A percentile compares a stretch with the other conserved stretches of the same genome.
phyloP scores from a whole-genome alignment of 2,797 vertebrate species.

The Spinus pinus region DNA sequence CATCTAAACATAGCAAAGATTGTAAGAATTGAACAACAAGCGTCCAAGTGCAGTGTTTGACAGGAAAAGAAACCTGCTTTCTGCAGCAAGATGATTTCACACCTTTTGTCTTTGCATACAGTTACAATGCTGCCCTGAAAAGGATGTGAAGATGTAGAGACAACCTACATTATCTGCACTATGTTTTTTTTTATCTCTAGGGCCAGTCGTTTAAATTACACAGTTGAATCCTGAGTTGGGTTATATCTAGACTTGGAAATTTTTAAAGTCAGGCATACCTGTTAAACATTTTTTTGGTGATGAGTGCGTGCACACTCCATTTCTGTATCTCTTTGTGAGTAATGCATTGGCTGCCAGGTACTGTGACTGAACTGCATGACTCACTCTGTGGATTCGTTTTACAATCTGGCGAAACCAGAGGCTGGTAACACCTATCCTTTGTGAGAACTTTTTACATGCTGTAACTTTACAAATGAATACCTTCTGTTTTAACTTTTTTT shows the following conservation, averaged over 20 bases:
- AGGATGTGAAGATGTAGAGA: neutral
- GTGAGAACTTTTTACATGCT: neutral
- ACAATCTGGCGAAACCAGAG: conserved; percentile 1
- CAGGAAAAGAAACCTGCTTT: neutral
- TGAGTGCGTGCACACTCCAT: neutral
- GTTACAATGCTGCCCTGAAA: neutral
- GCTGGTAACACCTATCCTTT: conserved; percentile 30
- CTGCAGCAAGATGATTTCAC: neutral
- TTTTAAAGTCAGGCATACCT: neutral
- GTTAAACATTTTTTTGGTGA: conserved; percentile 37
- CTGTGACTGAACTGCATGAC: conserved; percentile 1
- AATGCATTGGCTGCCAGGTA: neutral
- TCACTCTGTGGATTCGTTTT: conserved; percentile 19
- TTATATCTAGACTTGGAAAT: neutral
- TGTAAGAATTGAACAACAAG: neutral
- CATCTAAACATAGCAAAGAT: conserved; percentile 10
- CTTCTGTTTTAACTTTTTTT: neutral
- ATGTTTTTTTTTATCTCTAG: neutral
- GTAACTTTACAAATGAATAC: neutral
- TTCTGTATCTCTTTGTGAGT: conserved; percentile 31
- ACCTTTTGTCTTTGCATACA: neutral
- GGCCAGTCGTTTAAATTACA: conserved; percentile 15
- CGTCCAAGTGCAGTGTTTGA: neutral
- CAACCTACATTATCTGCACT: neutral
- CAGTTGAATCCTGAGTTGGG: neutral